Base-by-base conservation (phyloP, 1,140 invertebrate genomes). In the Tetraneura akinire region DNA sequence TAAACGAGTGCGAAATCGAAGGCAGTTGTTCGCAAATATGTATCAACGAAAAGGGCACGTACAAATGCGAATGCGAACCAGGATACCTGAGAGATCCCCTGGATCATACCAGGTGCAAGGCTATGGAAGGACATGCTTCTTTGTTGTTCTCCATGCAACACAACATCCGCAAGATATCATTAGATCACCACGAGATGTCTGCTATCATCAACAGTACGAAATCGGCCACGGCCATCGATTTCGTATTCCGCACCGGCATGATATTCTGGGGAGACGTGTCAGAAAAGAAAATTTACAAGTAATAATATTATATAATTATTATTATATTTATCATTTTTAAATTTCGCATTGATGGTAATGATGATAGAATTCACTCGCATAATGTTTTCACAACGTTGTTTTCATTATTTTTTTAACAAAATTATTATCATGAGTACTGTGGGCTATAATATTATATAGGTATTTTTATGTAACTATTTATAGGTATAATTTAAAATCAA, bases 1-100 rank as follows among this genome's bases (percentile, higher is more conserved):
- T 98, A 55, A 90, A 98, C 86, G 97, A 99, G 86, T 99, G 97
- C 84, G 86, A 92, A 64, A 90, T 92, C 68, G 91, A 92, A 0
- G 96, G 96, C 1, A 89, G 90, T 1, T 99, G 97, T 85, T 98
- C 97, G 0, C 96, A 99, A 85, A 89, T 91, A 66, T 99, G 97
- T 85, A 89, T 91, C 66, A 98, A 99, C 86, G 92, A 93, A 82
- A 93, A 94, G 81, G 97, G 96, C 0, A 90, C 90, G 5, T 98
- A 92, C 87, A 97, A 98, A 86, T 99, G 98, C 85, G 91, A 93
- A 83, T 99, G 98, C 85, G 87, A 91, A 51, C 83, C 89, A 0
- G 96, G 96, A 10, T 99, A 98, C 85, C 89, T 92, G 73, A 87
- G 92, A 73, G 95, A 96, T 85, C 93, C 93, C 0, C 88, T 91